phyloP scores from a whole-genome alignment of 2,113 vertebrate species.

The Corynorhinus townsendii region DNA sequence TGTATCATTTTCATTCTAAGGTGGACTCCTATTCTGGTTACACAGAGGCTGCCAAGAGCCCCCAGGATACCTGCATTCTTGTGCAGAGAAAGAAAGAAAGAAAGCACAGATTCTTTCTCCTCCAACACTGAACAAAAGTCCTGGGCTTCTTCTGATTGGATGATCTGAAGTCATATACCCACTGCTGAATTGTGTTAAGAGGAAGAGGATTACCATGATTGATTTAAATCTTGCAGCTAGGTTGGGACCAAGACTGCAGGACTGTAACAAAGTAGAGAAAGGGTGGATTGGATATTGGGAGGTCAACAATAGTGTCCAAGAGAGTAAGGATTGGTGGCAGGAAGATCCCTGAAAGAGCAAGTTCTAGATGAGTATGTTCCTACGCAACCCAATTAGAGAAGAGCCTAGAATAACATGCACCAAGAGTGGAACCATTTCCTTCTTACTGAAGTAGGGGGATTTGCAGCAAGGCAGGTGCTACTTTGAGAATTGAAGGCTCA shows the following conservation, averaged over 20 bases:
- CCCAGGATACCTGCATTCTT: not conserved
- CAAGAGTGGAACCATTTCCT: not conserved
- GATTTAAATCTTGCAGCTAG: not conserved
- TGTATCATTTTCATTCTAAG: not conserved
- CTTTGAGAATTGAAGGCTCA: not conserved
- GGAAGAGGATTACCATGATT: not conserved
- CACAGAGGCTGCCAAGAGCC: not conserved
- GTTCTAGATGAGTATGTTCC: not conserved
- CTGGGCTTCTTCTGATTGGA: not conserved
- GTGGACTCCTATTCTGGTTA: not conserved
- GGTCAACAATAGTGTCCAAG: not conserved
- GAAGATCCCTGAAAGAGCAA: not conserved
- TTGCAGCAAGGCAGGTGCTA: not conserved
- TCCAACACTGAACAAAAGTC: not conserved
- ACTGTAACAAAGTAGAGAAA: not conserved
- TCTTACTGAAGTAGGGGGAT: not conserved
- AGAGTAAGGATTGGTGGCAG: not conserved
- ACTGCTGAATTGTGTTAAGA: not conserved
- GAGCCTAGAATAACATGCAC: not conserved
- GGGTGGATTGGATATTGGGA: not conserved
- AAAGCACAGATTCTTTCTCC: not conserved
- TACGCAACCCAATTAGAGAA: not conserved
- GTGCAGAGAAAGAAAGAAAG: not conserved
- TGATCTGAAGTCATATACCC: not conserved
- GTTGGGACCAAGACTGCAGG: not conserved